Evolutionary conservation across 2,113 vertebrate species (phyloP).

Genomic region (Passer montanus): DNA sequence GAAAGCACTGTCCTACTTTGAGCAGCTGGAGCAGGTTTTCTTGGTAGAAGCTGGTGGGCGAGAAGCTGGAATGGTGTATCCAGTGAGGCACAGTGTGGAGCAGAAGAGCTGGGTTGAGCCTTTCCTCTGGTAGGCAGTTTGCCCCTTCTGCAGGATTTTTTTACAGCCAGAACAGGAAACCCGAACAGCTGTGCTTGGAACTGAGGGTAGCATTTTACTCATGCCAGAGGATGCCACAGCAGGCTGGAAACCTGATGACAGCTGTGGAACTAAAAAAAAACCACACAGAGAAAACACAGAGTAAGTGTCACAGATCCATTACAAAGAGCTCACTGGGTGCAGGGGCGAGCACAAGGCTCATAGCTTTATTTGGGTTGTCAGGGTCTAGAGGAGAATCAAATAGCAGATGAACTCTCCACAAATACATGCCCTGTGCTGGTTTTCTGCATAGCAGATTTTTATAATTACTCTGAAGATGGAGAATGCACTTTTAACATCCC

Average conservation of each 20-base stretch:
- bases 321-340: neutral
- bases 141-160: constrained; percentile 91
- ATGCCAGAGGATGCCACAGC: constrained; percentile 76
- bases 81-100: constrained; percentile 92
- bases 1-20: constrained; percentile 82
- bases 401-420: neutral
- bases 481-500: neutral
- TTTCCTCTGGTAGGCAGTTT: constrained; percentile 97
- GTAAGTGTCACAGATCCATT: neutral
- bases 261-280: constrained; percentile 75
- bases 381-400: neutral
- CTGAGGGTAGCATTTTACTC: constrained; percentile 78
- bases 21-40: constrained; percentile 89
- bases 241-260: constrained; percentile 80
- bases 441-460: neutral
- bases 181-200: constrained; percentile 76
- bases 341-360: neutral
- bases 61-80: constrained; percentile 82
- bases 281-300: neutral
- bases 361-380: neutral
- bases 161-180: constrained; percentile 92
- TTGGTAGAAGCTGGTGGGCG: constrained; percentile 71
- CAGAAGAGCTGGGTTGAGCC: constrained; percentile 93
- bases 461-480: neutral
- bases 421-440: neutral